These are phyloP conservation scores for Arbacia lixula DNA, from an alignment of 53 echinoderm and acorn worm genomes.

Conservation along the genomic window DNA sequence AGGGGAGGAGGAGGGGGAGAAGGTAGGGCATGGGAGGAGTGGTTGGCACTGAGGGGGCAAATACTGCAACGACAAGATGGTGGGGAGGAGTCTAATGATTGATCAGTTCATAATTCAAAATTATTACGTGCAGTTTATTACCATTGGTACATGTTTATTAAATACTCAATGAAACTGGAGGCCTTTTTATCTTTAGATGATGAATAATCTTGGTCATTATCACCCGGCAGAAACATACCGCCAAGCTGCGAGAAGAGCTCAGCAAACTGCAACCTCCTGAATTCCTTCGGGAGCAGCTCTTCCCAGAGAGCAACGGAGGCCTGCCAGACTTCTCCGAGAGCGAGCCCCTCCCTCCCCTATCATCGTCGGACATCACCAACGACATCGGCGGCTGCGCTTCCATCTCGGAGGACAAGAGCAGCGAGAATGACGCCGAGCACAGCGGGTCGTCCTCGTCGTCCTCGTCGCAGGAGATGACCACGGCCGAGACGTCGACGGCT, in stretches of 20 bases:
- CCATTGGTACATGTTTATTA: too few relatives aligned
- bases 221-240: slow-evolving; percentile 93
- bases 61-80: slow-evolving; percentile 93
- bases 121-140: not conserved
- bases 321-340: not conserved
- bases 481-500: slow-evolving; percentile 42
- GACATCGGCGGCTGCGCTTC: slow-evolving; percentile 21
- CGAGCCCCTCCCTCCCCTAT: slow-evolving; percentile 30
- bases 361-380: slow-evolving; percentile 24
- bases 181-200: too few relatives aligned
- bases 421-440: slow-evolving; percentile 53
- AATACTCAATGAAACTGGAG: too few relatives aligned
- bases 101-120: slow-evolving; percentile 81
- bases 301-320: not conserved
- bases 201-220: too few relatives aligned
- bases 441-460: slow-evolving; percentile 55
- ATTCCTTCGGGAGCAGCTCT: slow-evolving; percentile 39
- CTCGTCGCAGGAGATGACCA: slow-evolving; percentile 49
- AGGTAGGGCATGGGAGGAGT: slow-evolving; percentile 43
- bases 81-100: slow-evolving; percentile 91
- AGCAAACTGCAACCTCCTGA: slow-evolving; percentile 87
- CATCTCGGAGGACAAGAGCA: slow-evolving; percentile 52
- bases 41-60: slow-evolving; percentile 81
- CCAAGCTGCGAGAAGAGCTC: slow-evolving; percentile 89
- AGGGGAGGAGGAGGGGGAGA: slow-evolving; percentile 1